Percentiles rank a stretch among this genome's conserved stretches.
Conservation (phyloP, 2,797 vertebrate species). For the Nannoperca obscura region DNA sequence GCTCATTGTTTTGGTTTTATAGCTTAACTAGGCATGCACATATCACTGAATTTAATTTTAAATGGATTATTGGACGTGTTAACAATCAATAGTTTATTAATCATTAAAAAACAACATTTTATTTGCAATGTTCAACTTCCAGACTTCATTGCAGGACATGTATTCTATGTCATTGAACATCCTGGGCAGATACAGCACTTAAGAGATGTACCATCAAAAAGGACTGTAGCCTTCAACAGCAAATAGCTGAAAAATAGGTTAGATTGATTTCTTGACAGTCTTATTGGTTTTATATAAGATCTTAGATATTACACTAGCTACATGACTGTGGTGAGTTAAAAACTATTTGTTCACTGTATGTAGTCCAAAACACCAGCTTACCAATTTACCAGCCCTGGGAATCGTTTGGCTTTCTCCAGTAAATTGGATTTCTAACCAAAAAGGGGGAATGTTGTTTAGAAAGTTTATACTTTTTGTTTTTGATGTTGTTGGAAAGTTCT, state of each 20-base stretch:
- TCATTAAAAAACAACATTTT: too few relatives aligned
- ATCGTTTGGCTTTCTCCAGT: background rate
- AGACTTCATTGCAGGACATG: too few relatives aligned
- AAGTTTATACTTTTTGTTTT: constrained; percentile 4
- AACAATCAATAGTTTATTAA: background rate
- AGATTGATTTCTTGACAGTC: background rate
- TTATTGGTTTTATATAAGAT: background rate
- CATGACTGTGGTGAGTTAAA: background rate
- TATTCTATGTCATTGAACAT: too few relatives aligned
- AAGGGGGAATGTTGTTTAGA: background rate
- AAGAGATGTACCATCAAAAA: background rate
- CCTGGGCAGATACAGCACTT: background rate
- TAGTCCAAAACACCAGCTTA: constrained; percentile 1
- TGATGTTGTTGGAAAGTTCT: background rate
- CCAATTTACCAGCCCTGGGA: background rate
- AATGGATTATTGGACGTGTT: background rate
- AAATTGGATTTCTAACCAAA: background rate
- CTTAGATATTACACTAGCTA: background rate
- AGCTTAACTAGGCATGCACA: background rate
- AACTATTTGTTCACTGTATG: background rate
- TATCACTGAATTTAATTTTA: background rate
- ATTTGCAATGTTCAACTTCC: too few relatives aligned
- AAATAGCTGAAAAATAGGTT: too few relatives aligned
- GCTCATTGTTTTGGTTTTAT: background rate
- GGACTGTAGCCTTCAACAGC: background rate